These are phyloP conservation scores for Orussus abietinus DNA, from an alignment of 1,140 invertebrate genomes.

Conservation along the genomic window DNA sequence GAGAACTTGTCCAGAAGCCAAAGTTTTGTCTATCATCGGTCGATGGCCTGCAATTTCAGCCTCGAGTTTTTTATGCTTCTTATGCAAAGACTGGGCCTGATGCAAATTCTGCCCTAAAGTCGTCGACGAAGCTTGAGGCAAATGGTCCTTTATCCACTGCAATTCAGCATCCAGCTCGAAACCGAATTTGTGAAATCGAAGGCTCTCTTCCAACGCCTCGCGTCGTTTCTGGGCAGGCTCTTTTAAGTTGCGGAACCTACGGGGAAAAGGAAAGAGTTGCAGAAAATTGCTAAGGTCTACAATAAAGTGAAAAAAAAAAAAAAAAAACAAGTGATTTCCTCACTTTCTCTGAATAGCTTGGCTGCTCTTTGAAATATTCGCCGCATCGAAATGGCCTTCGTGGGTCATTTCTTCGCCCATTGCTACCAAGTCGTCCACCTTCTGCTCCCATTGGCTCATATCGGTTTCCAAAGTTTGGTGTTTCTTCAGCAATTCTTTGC, in stretches of 20 bases:
- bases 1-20: constrained; percentile 69
- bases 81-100: constrained; percentile 86
- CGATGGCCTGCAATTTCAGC: constrained; percentile 80
- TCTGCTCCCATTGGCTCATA: constrained; percentile 71
- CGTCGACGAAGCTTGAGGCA: constrained; percentile 74
- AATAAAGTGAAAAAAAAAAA: constrained; percentile 9
- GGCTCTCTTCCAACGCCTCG: constrained; percentile 79
- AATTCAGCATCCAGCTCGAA: constrained; percentile 92
- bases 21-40: constrained; percentile 75
- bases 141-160: constrained; percentile 92
- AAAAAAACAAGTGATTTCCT: constrained; percentile 13
- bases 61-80: constrained; percentile 91
- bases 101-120: constrained; percentile 78
- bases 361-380: constrained; percentile 77
- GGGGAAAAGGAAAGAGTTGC: constrained; percentile 15
- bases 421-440: constrained; percentile 71
- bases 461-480: constrained; percentile 80
- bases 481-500: constrained; percentile 83
- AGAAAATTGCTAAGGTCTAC: constrained; percentile 2
- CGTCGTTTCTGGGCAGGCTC: constrained; percentile 64
- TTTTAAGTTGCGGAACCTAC: constrained; percentile 59
- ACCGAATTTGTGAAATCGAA: constrained; percentile 88
- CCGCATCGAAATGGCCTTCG: constrained; percentile 90
- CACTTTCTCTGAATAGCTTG: constrained; percentile 69
- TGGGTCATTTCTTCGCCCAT: constrained; percentile 85